Conservation (phyloP, 2,888 invertebrate species). For the Tiphia femorata region DNA sequence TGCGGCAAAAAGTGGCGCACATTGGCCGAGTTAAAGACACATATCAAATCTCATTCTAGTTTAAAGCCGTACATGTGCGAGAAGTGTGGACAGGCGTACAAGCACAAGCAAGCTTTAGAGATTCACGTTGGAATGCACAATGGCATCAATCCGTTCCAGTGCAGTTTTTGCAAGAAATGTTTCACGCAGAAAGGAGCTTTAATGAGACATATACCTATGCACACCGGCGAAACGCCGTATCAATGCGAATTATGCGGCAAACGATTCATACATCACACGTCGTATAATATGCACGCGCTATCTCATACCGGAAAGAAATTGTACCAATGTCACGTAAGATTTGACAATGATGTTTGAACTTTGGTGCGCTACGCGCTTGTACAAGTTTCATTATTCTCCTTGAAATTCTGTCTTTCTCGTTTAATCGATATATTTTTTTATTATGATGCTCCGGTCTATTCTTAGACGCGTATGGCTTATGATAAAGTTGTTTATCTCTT, state of each 20-base stretch:
- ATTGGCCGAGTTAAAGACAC: constrained; percentile 46
- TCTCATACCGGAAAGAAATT: constrained; percentile 70
- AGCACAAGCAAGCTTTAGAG: constrained; percentile 75
- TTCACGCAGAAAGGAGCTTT: constrained; percentile 76
- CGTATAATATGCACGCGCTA: constrained; percentile 78
- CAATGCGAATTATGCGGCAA: constrained; percentile 77
- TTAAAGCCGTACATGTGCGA: constrained; percentile 67
- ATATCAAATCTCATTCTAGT: constrained; percentile 53
- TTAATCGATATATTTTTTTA: too few relatives aligned
- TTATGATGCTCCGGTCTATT: too few relatives aligned
- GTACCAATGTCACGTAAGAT: constrained; percentile 56
- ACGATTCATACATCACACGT: constrained; percentile 78
- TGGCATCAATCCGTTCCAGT: constrained; percentile 75
- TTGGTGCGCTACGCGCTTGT: too few relatives aligned
- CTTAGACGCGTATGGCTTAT: neutral
- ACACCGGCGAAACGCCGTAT: constrained; percentile 75
- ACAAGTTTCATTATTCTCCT: too few relatives aligned
- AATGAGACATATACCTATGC: constrained; percentile 75
- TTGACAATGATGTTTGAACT: too few relatives aligned
- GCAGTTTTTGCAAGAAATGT: constrained; percentile 73
- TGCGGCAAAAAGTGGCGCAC: constrained; percentile 54
- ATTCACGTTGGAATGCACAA: constrained; percentile 74
- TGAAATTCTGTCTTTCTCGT: too few relatives aligned
- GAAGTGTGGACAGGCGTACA: constrained; percentile 75
- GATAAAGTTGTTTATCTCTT: neutral